Base-by-base conservation (phyloP, 2,888 invertebrate genomes). In the Entomobrya multifasciata region DNA sequence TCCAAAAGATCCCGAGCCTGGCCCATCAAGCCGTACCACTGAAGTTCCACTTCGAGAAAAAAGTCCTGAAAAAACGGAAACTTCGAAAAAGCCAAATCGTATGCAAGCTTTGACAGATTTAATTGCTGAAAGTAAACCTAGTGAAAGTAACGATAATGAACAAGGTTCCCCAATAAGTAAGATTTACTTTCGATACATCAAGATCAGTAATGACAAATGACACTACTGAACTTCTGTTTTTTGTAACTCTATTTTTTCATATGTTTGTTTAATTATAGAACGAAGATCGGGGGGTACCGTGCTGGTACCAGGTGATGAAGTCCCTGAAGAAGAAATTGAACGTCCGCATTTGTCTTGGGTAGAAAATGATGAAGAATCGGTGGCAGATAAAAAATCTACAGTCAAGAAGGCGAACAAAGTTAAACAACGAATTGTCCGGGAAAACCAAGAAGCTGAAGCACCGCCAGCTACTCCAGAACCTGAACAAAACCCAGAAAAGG, bases 251-350 rank as follows among this genome's bases (percentile, higher is more conserved):
- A n/a, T n/a, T n/a, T n/a, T n/a, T n/a, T n/a, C n/a, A n/a, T n/a
- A n/a, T n/a, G n/a, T n/a, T n/a, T n/a, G n/a, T n/a, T n/a, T n/a
- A n/a, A n/a, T n/a, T n/a, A n/a, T n/a, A 82, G 82, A 82, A 36
- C 82, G 82, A 5, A 22, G 82, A 20, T 74, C 74, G 13, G 82
- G 44, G 0, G 44, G 20, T 36, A 30, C 4, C 3, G 44, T 44
- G 20, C n/a, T 47, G 22, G 67, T 70, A 20, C 67, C 17, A 2
- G 10, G 22, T 27, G 67, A 82, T 0, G 78, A 85, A 30, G 49
- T 36, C 1, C 25, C 20, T 5, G 78, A 85, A n/a, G 78, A 85
- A n/a, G 85, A 78, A 72, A 72, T 85, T 1, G 85, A 85, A n/a
- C 67, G 44, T 41, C 85, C 85, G 15, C 85, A 85, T 25, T 25